phyloP scores from a whole-genome alignment of 1,140 invertebrate species.

The Andricus grossulariae region DNA sequence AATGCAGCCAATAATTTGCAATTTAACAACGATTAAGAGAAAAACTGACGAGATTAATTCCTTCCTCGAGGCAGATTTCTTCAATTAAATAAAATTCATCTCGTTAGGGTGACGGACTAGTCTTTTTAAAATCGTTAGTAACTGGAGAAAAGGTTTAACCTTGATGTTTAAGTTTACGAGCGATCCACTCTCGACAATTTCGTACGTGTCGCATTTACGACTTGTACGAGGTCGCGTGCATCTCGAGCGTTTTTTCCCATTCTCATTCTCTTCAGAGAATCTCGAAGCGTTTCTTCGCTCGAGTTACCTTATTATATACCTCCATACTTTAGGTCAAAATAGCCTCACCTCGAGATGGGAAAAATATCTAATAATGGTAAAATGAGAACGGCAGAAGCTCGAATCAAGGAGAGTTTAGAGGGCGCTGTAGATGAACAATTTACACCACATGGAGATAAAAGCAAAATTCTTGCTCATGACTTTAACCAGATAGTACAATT shows the following conservation, averaged over 20 bases:
- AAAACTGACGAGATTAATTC: neutral
- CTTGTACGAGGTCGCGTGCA: constrained; percentile 23
- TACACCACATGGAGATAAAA: constrained; percentile 13
- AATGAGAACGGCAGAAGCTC: constrained; percentile 46
- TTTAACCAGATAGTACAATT: too few relatives aligned
- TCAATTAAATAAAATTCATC: constrained; percentile 17
- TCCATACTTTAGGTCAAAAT: constrained; percentile 33
- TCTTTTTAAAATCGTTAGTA: constrained; percentile 1
- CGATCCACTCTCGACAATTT: constrained; percentile 4
- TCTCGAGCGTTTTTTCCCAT: neutral
- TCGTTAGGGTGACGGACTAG: neutral
- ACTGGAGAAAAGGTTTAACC: neutral
- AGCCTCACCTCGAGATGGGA: constrained; percentile 37
- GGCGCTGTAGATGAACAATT: constrained; percentile 3
- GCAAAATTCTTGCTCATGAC: neutral
- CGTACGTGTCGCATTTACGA: constrained; percentile 20
- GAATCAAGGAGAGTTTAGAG: neutral
- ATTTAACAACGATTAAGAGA: neutral
- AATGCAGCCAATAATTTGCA: neutral
- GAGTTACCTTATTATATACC: constrained; percentile 37
- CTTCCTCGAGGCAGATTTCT: neutral
- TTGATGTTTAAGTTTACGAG: constrained; percentile 13
- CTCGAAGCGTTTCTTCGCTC: constrained; percentile 33
- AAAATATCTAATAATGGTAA: constrained; percentile 62
- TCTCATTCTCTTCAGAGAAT: neutral